phyloP scores from a whole-genome alignment of 23 tunicate species.

The Halocynthia roretzi region DNA sequence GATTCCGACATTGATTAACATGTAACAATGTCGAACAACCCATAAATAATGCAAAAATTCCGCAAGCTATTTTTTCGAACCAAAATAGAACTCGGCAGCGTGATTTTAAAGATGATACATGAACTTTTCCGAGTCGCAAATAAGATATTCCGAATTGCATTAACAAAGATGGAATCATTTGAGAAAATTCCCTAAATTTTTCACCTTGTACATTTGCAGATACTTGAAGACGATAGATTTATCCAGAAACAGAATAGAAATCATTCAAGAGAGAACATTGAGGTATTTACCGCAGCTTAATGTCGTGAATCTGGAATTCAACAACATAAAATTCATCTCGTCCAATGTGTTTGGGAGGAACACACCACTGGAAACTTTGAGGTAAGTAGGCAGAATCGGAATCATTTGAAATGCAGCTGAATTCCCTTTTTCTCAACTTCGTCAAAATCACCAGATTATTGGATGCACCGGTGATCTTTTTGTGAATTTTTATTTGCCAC shows the following conservation, averaged over 20 bases:
- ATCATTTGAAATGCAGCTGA: not conserved
- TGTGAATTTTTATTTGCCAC: not conserved
- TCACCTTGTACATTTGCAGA: not conserved
- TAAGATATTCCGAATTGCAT: not conserved
- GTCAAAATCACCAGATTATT: not conserved
- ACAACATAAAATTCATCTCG: constrained; percentile 8
- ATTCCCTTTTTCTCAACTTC: not conserved
- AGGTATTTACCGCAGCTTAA: not conserved
- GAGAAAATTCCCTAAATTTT: not conserved
- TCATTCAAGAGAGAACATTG: constrained; percentile 2
- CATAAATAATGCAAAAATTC: not conserved
- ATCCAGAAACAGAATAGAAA: not conserved
- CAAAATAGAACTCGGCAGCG: not conserved
- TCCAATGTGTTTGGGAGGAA: constrained; percentile 9
- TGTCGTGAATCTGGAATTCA: constrained; percentile 7
- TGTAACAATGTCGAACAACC: too few species aligned
- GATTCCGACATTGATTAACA: too few species aligned
- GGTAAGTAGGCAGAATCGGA: not conserved
- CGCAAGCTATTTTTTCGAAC: not conserved
- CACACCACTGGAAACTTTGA: constrained; percentile 10
- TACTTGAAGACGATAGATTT: constrained; percentile 9
- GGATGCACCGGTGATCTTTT: not conserved
- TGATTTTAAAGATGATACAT: not conserved
- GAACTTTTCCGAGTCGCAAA: not conserved
- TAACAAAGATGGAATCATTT: not conserved